Conservation (phyloP, 2,888 invertebrate species). For the Anagyrus pseudococci region DNA sequence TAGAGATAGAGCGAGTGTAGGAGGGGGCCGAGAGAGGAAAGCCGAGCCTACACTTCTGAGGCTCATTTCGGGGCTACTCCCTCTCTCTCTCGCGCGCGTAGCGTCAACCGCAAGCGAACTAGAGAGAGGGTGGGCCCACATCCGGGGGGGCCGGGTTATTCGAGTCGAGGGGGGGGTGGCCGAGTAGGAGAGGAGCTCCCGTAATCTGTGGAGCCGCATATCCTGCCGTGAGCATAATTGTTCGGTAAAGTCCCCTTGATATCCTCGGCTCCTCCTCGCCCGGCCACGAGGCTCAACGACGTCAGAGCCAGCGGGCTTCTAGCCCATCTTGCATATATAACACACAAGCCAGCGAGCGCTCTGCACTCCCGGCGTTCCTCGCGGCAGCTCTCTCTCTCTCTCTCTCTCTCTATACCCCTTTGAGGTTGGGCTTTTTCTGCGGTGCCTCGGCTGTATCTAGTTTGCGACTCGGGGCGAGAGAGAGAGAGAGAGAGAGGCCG, state of each 20-base stretch:
- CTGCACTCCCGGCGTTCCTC: background rate
- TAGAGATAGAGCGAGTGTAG: background rate
- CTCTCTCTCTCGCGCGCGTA: background rate
- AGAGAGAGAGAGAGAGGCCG: no score
- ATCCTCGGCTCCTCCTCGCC: background rate
- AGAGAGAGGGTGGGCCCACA: no score
- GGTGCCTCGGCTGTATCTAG: background rate
- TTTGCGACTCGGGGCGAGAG: no score
- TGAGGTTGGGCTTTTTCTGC: background rate
- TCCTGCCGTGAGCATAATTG: slow-evolving; percentile 28
- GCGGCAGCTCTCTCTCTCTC: background rate
- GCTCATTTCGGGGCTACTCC: background rate
- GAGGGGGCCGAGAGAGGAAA: background rate
- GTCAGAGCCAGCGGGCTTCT: no score
- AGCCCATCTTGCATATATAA: background rate
- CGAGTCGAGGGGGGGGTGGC: no score
- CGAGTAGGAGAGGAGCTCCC: no score
- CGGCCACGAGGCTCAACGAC: background rate
- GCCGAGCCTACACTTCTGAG: background rate
- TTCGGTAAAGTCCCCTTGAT: background rate
- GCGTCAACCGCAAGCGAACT: slow-evolving; percentile 12
- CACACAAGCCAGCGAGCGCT: background rate
- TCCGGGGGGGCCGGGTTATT: no score
- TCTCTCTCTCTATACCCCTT: background rate
- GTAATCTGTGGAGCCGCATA: slow-evolving; percentile 12